Conservation (phyloP, 2,113 vertebrate genomes). For the Neogobius melanostomus region DNA sequence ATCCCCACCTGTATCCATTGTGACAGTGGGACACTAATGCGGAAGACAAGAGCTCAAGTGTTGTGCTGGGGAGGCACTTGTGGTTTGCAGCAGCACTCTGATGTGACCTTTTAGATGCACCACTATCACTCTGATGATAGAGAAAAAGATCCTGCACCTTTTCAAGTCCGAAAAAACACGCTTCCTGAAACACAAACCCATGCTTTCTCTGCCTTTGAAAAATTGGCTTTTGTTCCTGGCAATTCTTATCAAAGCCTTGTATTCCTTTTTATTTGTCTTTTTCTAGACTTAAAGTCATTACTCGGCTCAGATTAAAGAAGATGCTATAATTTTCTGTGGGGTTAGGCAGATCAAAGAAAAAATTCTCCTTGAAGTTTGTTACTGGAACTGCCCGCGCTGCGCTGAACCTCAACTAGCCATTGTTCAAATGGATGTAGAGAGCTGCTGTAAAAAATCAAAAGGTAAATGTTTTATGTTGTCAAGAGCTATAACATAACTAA, state of each 20-base stretch:
- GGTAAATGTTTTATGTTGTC: conserved; percentile 29
- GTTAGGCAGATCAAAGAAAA: conserved; percentile 83
- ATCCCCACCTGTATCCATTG: conserved; percentile 46
- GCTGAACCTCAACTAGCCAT: conserved; percentile 70
- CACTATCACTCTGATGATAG: conserved; percentile 78
- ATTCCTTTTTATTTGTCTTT: conserved; percentile 89
- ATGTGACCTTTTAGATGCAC: conserved; percentile 79
- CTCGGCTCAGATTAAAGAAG: conserved; percentile 84
- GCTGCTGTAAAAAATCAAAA: conserved; percentile 55
- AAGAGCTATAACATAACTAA: conserved; percentile 13
- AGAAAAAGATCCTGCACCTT: conserved; percentile 81
- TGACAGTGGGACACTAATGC: conserved; percentile 64
- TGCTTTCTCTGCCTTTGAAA: conserved; percentile 85
- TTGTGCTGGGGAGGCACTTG: conserved; percentile 72
- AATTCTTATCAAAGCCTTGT: conserved; percentile 87
- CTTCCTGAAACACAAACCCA: conserved; percentile 81
- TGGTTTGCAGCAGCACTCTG: conserved; percentile 74
- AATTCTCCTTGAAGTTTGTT: conserved; percentile 85
- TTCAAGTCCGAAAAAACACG: conserved; percentile 77
- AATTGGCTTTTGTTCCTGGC: conserved; percentile 84
- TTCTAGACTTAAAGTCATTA: conserved; percentile 87
- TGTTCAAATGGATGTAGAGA: conserved; percentile 67
- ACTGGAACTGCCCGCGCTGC: conserved; percentile 72
- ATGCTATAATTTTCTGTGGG: conserved; percentile 83
- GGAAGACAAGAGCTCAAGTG: conserved; percentile 74